A percentile compares a stretch with the other conserved stretches of the same genome.
Evolutionary conservation across 1,140 invertebrate species (phyloP).

Genomic region (Muscidifurax raptorellus): DNA sequence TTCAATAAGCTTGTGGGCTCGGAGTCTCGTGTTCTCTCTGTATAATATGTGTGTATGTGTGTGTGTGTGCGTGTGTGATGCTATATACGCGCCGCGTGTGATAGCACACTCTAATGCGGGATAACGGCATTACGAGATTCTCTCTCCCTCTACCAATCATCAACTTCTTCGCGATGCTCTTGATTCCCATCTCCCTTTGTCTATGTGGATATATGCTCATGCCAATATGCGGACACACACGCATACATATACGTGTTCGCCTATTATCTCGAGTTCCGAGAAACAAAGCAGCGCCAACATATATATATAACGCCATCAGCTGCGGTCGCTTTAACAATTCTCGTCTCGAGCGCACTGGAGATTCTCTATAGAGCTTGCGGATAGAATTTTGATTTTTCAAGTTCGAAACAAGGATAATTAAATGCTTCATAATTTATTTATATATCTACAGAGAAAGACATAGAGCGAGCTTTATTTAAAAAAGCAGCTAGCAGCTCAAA

Average conservation of each 20-base stretch:
- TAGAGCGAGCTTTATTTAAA: no score
- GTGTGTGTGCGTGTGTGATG: not conserved
- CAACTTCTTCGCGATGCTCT: conserved; percentile 15
- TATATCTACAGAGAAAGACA: no score
- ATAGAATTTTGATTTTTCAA: not conserved
- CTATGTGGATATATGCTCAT: not conserved
- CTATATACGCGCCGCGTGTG: not conserved
- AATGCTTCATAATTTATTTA: no score
- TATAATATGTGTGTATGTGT: conserved; percentile 36
- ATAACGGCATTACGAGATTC: conserved; percentile 44
- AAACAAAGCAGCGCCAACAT: not conserved
- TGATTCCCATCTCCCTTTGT: conserved; percentile 5
- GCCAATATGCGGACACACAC: no score
- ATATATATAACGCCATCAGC: not conserved
- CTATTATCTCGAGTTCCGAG: not conserved
- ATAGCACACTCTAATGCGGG: conserved; percentile 53
- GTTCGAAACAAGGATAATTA: no score
- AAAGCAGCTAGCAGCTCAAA: no score
- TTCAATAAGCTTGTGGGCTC: conserved; percentile 62
- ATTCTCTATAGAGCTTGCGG: not conserved
- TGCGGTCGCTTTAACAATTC: not conserved
- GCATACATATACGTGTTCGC: no score
- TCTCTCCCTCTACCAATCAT: not conserved
- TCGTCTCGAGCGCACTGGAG: not conserved
- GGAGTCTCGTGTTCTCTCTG: conserved; percentile 45